These are phyloP conservation scores for Oreortyx pictus DNA, from an alignment of 2,797 vertebrate species.

Conservation along the genomic window DNA sequence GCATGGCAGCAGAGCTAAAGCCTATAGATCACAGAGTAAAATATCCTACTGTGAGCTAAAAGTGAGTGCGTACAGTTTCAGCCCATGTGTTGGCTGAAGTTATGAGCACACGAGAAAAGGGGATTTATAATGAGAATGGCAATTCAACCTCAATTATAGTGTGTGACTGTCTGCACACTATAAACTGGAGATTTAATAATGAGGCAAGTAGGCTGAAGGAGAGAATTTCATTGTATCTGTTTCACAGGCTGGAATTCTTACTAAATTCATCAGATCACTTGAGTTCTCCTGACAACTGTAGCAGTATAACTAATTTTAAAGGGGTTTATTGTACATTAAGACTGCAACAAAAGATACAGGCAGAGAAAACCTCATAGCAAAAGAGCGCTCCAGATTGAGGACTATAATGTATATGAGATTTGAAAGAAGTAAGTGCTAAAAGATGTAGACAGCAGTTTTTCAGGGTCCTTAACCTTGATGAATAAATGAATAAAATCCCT, in stretches of 20 bases:
- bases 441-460: conserved; percentile 76
- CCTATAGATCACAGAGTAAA: conserved; percentile 44
- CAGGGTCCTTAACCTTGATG: conserved; percentile 80
- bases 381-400: conserved; percentile 53
- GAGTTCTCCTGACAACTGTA: conserved; percentile 66
- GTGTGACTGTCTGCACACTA: conserved; percentile 50
- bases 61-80: conserved; percentile 16
- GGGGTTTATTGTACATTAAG: conserved; percentile 63
- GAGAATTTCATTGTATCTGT: conserved; percentile 64
- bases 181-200: conserved; percentile 68
- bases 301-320: conserved; percentile 66
- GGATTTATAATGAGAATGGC: conserved; percentile 68
- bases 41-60: conserved; percentile 43
- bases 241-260: conserved; percentile 54
- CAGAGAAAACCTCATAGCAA: conserved; percentile 57
- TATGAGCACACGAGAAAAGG: conserved; percentile 20
- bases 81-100: conserved; percentile 52
- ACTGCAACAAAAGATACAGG: conserved; percentile 54
- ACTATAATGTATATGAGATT: conserved; percentile 69
- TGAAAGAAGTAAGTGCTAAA: conserved; percentile 75
- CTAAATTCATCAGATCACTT: conserved; percentile 59
- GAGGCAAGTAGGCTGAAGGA: conserved; percentile 58
- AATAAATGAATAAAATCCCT: conserved; percentile 80
- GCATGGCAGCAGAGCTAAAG: conserved; percentile 6
- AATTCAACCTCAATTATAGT: conserved; percentile 70